Evolutionary conservation across 1,140 invertebrate genomes (phyloP).

Genomic region (Zaprionus camerounensis): DNA sequence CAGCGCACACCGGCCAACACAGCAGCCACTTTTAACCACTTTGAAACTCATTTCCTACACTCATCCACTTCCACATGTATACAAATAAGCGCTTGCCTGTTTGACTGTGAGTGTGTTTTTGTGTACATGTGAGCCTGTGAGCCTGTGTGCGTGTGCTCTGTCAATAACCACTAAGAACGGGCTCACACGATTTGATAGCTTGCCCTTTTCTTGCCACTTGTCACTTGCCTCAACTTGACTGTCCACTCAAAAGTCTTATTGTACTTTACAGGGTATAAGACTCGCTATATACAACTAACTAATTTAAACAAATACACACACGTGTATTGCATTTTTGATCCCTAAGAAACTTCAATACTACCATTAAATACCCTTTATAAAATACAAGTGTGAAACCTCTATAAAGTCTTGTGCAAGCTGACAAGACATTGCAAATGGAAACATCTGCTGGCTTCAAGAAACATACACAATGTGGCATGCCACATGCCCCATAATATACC

Average conservation of each 20-base stretch:
- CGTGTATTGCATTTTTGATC: background rate
- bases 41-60: conserved; percentile 79
- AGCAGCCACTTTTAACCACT: conserved; percentile 75
- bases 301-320: background rate
- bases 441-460: too few species aligned
- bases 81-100: conserved; percentile 33
- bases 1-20: conserved; percentile 54
- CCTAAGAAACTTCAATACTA: too few species aligned
- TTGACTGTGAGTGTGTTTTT: conserved; percentile 1
- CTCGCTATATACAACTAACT: background rate
- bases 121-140: background rate
- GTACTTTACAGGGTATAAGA: background rate
- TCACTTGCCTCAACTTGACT: background rate
- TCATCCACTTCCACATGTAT: conserved; percentile 70
- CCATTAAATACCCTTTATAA: too few species aligned
- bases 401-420: too few species aligned
- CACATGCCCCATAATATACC: background rate
- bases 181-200: conserved; percentile 27
- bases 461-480: too few species aligned
- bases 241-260: conserved; percentile 20
- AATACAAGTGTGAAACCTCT: too few species aligned
- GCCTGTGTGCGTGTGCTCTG: conserved; percentile 24
- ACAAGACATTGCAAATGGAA: too few species aligned
- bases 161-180: conserved; percentile 54
- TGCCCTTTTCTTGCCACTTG: conserved; percentile 46